phyloP scores from a whole-genome alignment of 2,888 invertebrate species.

The Agrotis exclamationis region DNA sequence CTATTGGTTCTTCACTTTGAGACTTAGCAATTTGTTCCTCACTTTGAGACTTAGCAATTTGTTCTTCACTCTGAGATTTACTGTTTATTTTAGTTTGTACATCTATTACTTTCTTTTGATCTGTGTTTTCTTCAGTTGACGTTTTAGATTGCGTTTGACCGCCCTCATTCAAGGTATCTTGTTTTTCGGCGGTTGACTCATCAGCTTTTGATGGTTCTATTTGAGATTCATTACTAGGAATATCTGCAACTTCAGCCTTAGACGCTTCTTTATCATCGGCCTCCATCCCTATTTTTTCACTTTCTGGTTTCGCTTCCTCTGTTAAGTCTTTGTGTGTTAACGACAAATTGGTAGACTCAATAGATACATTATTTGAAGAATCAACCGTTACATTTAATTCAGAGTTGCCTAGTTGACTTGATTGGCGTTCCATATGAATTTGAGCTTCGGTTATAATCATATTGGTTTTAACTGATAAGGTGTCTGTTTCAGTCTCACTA shows the following conservation, averaged over 20 bases:
- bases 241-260: slow-evolving; percentile 46
- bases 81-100: slow-evolving; percentile 18
- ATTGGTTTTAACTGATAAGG: slow-evolving; percentile 87
- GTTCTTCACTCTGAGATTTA: slow-evolving; percentile 30
- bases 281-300: slow-evolving; percentile 58
- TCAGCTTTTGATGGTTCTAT: slow-evolving; percentile 34
- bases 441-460: slow-evolving; percentile 90
- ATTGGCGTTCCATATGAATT: slow-evolving; percentile 88
- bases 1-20: slow-evolving; percentile 17
- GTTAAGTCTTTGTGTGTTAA: slow-evolving; percentile 80
- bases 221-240: slow-evolving; percentile 38
- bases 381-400: slow-evolving; percentile 87
- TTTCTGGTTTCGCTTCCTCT: slow-evolving; percentile 70
- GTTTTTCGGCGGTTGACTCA: slow-evolving; percentile 9
- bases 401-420: slow-evolving; percentile 84
- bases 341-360: slow-evolving; percentile 83
- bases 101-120: slow-evolving; percentile 22
- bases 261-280: slow-evolving; percentile 48
- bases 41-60: slow-evolving; percentile 40
- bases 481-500: slow-evolving; percentile 89
- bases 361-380: slow-evolving; percentile 86
- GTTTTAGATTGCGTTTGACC: slow-evolving; percentile 36
- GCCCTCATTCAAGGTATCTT: slow-evolving; percentile 28
- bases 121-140: slow-evolving; percentile 20
- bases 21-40: slow-evolving; percentile 25